Conservation (phyloP, 2,113 vertebrate genomes). For the Rhinichthys klamathensis region DNA sequence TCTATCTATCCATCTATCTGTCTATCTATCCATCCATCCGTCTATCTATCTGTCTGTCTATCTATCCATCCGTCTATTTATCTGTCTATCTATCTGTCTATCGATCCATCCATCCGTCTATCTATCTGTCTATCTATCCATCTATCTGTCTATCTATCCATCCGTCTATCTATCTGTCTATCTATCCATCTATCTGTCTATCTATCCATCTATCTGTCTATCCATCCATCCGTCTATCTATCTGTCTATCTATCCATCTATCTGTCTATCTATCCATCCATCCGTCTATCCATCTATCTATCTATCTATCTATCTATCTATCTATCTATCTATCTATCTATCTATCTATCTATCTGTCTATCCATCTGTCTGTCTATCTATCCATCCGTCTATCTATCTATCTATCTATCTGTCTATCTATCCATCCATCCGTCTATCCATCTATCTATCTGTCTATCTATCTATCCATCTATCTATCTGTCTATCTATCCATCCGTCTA, state of each 20-base stretch:
- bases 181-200: fast-evolving
- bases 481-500: fast-evolving
- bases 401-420: fast-evolving
- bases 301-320: background rate
- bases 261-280: fast-evolving
- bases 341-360: background rate
- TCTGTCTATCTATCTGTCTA: fast-evolving
- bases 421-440: fast-evolving
- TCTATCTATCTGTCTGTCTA: fast-evolving
- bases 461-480: background rate
- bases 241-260: fast-evolving
- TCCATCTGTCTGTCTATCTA: fast-evolving
- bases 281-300: background rate
- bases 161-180: fast-evolving
- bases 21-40: fast-evolving
- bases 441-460: background rate
- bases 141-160: fast-evolving
- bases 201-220: background rate
- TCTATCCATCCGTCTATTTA: fast-evolving
- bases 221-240: no score
- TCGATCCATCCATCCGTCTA: fast-evolving
- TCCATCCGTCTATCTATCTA: background rate
- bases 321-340: no score
- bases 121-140: fast-evolving
- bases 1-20: no score